phyloP scores from a whole-genome alignment of 1,140 invertebrate species.

The Gryon sp. region DNA sequence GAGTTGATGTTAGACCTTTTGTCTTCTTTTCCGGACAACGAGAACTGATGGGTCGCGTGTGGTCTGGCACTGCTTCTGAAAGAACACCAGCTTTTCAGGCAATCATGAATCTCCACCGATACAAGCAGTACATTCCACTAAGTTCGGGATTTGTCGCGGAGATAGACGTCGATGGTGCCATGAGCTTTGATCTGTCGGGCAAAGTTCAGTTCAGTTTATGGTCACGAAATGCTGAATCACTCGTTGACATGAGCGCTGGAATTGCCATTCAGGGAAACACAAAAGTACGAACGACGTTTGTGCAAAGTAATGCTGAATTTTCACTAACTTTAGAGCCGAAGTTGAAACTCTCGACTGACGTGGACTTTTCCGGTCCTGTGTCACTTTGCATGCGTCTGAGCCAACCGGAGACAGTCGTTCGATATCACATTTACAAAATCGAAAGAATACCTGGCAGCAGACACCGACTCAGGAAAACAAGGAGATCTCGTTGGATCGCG shows the following conservation, averaged over 20 bases:
- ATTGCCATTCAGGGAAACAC: slow-evolving; percentile 84
- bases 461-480: slow-evolving; percentile 81
- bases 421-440: slow-evolving; percentile 84
- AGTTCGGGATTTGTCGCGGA: slow-evolving; percentile 88
- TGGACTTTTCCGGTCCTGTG: slow-evolving; percentile 88
- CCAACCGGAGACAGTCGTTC: slow-evolving; percentile 84
- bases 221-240: slow-evolving; percentile 91
- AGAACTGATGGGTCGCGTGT: slow-evolving; percentile 94
- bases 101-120: slow-evolving; percentile 87
- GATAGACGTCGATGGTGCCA: slow-evolving; percentile 84
- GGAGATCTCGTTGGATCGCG: slow-evolving; percentile 68
- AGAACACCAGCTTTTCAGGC: slow-evolving; percentile 90
- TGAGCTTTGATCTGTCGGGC: slow-evolving; percentile 91
- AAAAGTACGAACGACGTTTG: slow-evolving; percentile 84
- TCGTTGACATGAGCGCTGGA: slow-evolving; percentile 88
- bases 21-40: slow-evolving; percentile 91
- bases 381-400: slow-evolving; percentile 90
- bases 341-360: slow-evolving; percentile 87
- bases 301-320: slow-evolving; percentile 86
- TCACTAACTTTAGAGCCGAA: slow-evolving; percentile 85
- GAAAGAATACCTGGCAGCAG: slow-evolving; percentile 85
- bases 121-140: slow-evolving; percentile 85
- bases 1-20: slow-evolving; percentile 89
- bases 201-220: slow-evolving; percentile 92
- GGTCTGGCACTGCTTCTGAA: slow-evolving; percentile 90